These are phyloP conservation scores for Pocillopora grandis DNA, from an alignment of 92 coral and sea anemone genomes.

Conservation along the genomic window DNA sequence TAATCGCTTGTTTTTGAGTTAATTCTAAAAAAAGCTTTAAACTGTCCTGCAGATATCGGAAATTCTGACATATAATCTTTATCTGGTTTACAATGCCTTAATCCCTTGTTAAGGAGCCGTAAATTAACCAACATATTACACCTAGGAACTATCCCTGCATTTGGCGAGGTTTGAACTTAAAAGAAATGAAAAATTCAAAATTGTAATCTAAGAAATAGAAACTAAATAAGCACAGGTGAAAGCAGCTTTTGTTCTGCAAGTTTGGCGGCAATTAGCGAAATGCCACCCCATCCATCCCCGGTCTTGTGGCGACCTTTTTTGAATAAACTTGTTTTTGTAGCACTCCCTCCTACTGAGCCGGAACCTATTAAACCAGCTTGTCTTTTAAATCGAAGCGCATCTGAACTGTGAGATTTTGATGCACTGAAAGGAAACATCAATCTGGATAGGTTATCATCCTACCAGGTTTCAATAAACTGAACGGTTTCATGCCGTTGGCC, in stretches of 20 bases:
- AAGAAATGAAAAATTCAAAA: too few relatives aligned
- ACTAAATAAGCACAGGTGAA: neutral
- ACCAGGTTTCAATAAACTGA: neutral
- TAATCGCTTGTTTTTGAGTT: too few relatives aligned
- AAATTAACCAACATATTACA: too few relatives aligned
- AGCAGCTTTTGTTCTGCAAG: neutral
- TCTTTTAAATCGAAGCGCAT: neutral
- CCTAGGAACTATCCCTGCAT: too few relatives aligned
- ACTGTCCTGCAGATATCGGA: too few relatives aligned
- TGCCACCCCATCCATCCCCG: neutral
- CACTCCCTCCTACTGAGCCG: neutral
- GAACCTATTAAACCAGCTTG: neutral
- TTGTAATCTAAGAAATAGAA: too few relatives aligned
- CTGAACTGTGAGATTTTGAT: neutral
- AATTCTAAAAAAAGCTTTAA: too few relatives aligned
- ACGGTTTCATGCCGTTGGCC: slow-evolving; percentile 2
- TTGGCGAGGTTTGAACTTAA: too few relatives aligned
- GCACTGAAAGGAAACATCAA: too few relatives aligned
- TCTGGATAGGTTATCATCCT: neutral
- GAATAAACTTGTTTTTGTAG: neutral
- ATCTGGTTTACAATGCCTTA: too few relatives aligned
- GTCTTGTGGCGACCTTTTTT: neutral
- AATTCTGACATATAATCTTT: too few relatives aligned
- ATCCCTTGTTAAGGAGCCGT: too few relatives aligned
- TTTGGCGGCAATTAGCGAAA: neutral